Evolutionary conservation across 2,888 invertebrate species (phyloP).

Genomic region (Baccha elongata): DNA sequence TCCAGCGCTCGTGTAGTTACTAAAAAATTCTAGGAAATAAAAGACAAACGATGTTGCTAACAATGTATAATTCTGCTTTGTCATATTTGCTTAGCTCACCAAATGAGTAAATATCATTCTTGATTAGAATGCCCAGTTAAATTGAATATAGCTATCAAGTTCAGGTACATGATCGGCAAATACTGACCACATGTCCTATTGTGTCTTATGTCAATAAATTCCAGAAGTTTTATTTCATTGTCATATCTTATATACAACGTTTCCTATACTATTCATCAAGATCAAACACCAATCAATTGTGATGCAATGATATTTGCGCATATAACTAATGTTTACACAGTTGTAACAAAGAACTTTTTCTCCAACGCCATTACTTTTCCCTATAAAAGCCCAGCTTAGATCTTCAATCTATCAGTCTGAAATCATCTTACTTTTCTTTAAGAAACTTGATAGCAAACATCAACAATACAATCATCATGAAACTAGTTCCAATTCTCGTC

Average conservation of each 20-base stretch:
- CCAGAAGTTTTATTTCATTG: neutral
- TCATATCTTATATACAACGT: no score
- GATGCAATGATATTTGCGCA: constrained; percentile 3
- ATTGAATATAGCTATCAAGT: neutral
- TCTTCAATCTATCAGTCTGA: constrained; percentile 40
- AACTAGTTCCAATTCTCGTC: constrained; percentile 37
- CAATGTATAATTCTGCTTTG: neutral
- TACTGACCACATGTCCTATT: neutral
- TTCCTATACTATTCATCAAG: no score
- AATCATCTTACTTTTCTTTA: constrained; percentile 34
- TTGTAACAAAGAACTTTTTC: neutral
- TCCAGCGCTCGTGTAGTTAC: no score
- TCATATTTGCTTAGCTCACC: neutral
- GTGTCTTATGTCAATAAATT: neutral
- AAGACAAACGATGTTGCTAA: neutral
- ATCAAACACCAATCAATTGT: neutral
- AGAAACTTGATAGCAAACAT: neutral
- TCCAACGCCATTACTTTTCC: neutral
- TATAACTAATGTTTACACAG: neutral
- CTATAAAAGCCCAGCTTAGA: constrained; percentile 40
- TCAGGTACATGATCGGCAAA: neutral
- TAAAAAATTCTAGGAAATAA: neutral
- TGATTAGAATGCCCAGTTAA: neutral
- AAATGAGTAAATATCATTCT: neutral
- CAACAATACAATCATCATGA: constrained; percentile 31